Conservation (phyloP, 2,113 vertebrate species). For the Lophura nycthemera region DNA sequence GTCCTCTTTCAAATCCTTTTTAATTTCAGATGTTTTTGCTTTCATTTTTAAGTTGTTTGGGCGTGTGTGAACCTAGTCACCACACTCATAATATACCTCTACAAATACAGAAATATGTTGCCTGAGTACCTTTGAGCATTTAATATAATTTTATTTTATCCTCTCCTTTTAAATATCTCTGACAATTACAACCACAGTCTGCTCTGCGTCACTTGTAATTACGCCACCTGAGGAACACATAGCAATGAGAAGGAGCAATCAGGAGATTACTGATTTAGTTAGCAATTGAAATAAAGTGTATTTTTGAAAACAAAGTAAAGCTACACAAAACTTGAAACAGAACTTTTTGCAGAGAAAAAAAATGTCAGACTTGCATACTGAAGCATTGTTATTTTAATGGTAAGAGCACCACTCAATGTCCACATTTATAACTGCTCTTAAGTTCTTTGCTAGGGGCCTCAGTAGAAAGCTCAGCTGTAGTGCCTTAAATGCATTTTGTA, state of each 20-base stretch:
- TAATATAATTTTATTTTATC: neutral
- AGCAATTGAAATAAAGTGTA: neutral
- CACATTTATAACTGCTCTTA: conserved; percentile 19
- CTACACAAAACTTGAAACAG: neutral
- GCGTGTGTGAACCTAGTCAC: neutral
- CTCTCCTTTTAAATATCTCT: neutral
- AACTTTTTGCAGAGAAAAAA: neutral
- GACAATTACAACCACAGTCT: neutral
- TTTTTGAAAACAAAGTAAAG: neutral
- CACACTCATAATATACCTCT: neutral
- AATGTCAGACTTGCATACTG: neutral
- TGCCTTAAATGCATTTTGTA: neutral
- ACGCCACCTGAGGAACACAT: neutral
- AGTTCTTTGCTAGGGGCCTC: neutral
- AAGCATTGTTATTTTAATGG: conserved; percentile 6
- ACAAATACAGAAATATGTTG: neutral
- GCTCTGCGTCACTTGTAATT: neutral
- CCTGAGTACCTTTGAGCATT: neutral
- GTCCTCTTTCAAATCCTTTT: neutral
- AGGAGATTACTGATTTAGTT: neutral
- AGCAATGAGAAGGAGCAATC: neutral
- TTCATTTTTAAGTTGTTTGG: neutral
- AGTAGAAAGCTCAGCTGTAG: neutral
- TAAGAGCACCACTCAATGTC: conserved; percentile 49
- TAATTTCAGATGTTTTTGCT: neutral